A percentile compares a stretch with the other conserved stretches of the same genome.
These are phyloP conservation scores for Seriola dumerili DNA, from an alignment of 2,113 vertebrate genomes.

Conservation along the genomic window DNA sequence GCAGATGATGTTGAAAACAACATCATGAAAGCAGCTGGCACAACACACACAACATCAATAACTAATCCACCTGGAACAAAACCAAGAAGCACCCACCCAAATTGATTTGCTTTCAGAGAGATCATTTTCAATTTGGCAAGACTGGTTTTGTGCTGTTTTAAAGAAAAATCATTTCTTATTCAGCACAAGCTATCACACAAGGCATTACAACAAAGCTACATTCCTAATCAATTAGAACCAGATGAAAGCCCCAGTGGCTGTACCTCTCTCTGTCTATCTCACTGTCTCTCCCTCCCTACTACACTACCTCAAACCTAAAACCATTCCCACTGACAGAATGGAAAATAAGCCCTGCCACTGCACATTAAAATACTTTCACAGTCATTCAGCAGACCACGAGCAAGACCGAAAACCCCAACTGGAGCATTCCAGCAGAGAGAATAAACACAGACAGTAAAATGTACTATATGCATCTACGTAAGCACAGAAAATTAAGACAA, in stretches of 20 bases:
- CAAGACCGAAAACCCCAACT: conserved; percentile 56
- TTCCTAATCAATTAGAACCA: conserved; percentile 73
- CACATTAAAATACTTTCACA: conserved; percentile 78
- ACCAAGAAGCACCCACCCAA: conserved; percentile 49
- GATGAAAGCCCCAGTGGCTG: conserved; percentile 58
- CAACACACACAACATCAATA: conserved; percentile 54
- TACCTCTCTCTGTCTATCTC: conserved; percentile 14
- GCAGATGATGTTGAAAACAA: conserved; percentile 45
- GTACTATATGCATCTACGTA: background rate
- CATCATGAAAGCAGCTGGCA: conserved; percentile 60
- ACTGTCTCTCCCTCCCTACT: conserved; percentile 27
- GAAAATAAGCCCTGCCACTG: conserved; percentile 76
- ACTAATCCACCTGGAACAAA: conserved; percentile 54
- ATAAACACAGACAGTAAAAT: conserved; percentile 23
- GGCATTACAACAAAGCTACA: conserved; percentile 42
- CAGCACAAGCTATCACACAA: conserved; percentile 47
- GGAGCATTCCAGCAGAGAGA: conserved; percentile 49
- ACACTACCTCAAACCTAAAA: conserved; percentile 48
- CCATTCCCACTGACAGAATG: conserved; percentile 75
- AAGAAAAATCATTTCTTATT: conserved; percentile 43
- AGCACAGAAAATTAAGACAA: background rate
- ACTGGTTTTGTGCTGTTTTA: conserved; percentile 25
- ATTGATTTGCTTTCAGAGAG: conserved; percentile 59
- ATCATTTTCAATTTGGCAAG: conserved; percentile 63
- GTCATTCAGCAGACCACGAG: conserved; percentile 69